Base-by-base conservation (phyloP, 2,113 vertebrate species). In the Cheilinus undulatus region DNA sequence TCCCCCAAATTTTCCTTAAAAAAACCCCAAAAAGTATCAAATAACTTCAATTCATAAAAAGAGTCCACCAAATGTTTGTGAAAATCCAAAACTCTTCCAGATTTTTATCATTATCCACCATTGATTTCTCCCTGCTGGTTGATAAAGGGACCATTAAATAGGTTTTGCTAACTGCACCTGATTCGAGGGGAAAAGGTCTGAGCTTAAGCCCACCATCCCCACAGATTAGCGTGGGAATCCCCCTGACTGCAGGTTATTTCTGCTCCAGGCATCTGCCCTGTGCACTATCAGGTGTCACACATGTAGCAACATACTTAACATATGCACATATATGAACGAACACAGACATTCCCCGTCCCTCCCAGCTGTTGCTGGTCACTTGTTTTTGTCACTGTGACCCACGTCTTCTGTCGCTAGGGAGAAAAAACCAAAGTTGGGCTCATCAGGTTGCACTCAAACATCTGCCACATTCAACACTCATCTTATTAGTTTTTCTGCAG, bases 391-490 rank as follows among this genome's bases (percentile, higher is more conserved):
- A 73, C 69, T 48, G 67, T 56, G 73, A 78, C 73, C 69, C 57
- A 36, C 48, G 69, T 84, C 74, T 32, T 82, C 54, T 62, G 66
- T 65, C 19, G 19, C 80, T 52, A 15, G 75, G 69, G 71, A 72
- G 78, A 81, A 69, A n/a, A n/a, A 80, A 67, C 13, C 32, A 49
- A 61, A 59, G 36, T 54, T 76, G 7, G 5, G 74, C 28, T 92
- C 75, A 26, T 92, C 75, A 26, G 69, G 85, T 92, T 90, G 60
- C 91, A 38, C 52, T 43, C 64, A 42, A 72, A 84, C 86, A 90
- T 92, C 88, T 92, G 89, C 66, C 76, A 64, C 48, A 23, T 24
- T 70, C 61, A 12, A 67, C 27, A n/a, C 54, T 69, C 32, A 46
- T 67, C 28, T 26, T 45, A 7, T 30, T 20, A 13, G 34, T 38